Base-by-base conservation (phyloP, 2,888 invertebrate genomes). In the Callyntrura guangdongensis region DNA sequence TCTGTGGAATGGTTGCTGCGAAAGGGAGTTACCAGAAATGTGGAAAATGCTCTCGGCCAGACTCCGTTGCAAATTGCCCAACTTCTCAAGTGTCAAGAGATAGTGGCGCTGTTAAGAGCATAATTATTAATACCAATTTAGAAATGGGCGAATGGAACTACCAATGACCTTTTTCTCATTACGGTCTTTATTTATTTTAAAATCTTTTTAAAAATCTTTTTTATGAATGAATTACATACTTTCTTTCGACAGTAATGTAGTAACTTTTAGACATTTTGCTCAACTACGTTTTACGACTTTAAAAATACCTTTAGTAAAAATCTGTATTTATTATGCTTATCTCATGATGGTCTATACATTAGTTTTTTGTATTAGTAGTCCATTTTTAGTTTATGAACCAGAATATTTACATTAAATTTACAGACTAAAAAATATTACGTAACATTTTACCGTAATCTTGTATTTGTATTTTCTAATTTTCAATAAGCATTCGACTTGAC, bases 11-110 rank as follows among this genome's bases (percentile, higher is more conserved):
- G 90, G 90, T 86, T 93, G 2, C 67, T 93, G 14, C n/a, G 83
- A 9, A 87, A 89, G 72, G 93, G 92, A 14, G 92, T 90, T 27
- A 81, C 84, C 12, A 79, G 25, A 0, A 61, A 47, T 22, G 77
- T 82, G 0, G 84, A 84, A 69, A 93, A 93, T 88, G 82, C 53
- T 53, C 67, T 92, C 12, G 91, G 92, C 8, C 92, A 93, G 53
- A 92, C 90, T 27, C 90, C 93, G 0, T 12, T 91, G 27, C 92
- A 93, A 20, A 86, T 93, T 49, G 92, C 93, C 0, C 67, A 87
- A 64, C 77, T 92, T 14, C 83, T 92, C 5, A 72, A 84, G 6
- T 74, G 84, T 45, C 36, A 90, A 6, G 92, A 93, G 17, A 69
- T 93, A 11, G 27, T 91, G 8, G 36, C 79, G 12, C 36, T 83